These are phyloP conservation scores for Drosophila limbata DNA, from an alignment of 2,888 invertebrate species.

Conservation along the genomic window DNA sequence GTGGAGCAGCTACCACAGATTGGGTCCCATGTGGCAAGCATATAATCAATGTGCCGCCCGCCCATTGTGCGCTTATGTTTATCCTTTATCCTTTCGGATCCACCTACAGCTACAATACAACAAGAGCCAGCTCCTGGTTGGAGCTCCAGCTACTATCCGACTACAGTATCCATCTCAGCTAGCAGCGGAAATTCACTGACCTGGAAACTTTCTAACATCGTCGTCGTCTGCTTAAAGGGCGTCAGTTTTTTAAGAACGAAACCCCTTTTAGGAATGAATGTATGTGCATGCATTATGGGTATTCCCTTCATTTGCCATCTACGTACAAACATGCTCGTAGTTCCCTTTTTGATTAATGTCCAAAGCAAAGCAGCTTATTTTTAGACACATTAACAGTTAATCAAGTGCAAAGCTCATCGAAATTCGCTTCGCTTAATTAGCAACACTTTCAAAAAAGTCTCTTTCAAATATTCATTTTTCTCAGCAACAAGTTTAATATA, in stretches of 20 bases:
- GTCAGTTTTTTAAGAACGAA: constrained; percentile 26
- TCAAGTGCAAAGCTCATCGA: constrained; percentile 70
- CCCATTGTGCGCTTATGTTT: constrained; percentile 66
- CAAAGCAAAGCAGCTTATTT: constrained; percentile 55
- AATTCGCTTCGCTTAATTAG: constrained; percentile 67
- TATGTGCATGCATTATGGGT: constrained; percentile 57
- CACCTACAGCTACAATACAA: constrained; percentile 1
- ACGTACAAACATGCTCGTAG: constrained; percentile 12
- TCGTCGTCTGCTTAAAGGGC: constrained; percentile 38
- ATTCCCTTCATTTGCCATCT: constrained; percentile 21
- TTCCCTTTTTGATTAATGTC: constrained; percentile 52
- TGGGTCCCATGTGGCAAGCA: constrained; percentile 78
- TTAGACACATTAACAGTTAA: constrained; percentile 62
- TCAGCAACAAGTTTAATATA: constrained; percentile 2
- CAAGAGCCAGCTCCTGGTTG: constrained; percentile 11
- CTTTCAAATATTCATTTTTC: constrained; percentile 9
- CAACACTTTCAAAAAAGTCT: constrained; percentile 21
- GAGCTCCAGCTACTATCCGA: constrained; percentile 3
- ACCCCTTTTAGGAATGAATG: constrained; percentile 37
- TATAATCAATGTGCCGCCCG: constrained; percentile 73
- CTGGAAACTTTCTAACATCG: constrained; percentile 71
- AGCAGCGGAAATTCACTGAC: constrained; percentile 69
- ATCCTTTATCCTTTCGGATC: constrained; percentile 58
- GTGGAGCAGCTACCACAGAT: constrained; percentile 65
- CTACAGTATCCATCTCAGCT: constrained; percentile 29